These are phyloP conservation scores for Pseudomyrmex flavicornis DNA, from an alignment of 1,140 invertebrate species.

Conservation along the genomic window DNA sequence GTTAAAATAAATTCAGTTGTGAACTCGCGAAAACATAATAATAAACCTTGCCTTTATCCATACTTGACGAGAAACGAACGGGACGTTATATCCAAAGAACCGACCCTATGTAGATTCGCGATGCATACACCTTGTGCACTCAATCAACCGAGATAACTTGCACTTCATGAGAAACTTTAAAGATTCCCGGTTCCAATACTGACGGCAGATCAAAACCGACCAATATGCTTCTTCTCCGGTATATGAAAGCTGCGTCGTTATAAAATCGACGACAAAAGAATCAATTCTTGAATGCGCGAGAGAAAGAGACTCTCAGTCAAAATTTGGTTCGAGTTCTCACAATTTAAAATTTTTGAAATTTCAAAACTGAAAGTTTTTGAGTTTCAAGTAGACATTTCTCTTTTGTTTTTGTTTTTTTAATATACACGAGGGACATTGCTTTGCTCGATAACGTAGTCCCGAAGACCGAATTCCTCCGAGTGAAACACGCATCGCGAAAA, in stretches of 20 bases:
- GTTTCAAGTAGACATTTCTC: not conserved
- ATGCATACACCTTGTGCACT: not conserved
- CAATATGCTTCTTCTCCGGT: not conserved
- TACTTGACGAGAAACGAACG: slow-evolving; percentile 13
- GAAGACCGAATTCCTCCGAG: slow-evolving; percentile 3
- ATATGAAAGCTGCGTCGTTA: slow-evolving; percentile 5
- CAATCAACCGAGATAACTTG: slow-evolving; percentile 53
- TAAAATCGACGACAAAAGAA: slow-evolving; percentile 29
- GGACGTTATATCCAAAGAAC: not conserved
- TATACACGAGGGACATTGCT: too few relatives aligned
- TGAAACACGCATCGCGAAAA: slow-evolving; percentile 14
- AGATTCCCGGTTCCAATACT: slow-evolving; percentile 13
- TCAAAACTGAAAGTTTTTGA: too few relatives aligned
- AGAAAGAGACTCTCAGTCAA: not conserved
- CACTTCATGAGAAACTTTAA: slow-evolving; percentile 45
- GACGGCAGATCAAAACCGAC: not conserved
- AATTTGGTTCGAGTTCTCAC: not conserved
- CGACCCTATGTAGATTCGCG: slow-evolving; percentile 18
- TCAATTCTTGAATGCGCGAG: not conserved
- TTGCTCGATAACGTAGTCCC: slow-evolving; percentile 13
- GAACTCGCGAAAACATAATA: slow-evolving; percentile 10
- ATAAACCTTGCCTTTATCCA: slow-evolving; percentile 3
- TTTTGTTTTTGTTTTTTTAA: not conserved
- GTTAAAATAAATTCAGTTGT: slow-evolving; percentile 2
- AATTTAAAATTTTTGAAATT: not conserved